Evolutionary conservation across 64 coral and sea anemone genomes (phyloP).

Genomic region (Dendronephthya gigantea): DNA sequence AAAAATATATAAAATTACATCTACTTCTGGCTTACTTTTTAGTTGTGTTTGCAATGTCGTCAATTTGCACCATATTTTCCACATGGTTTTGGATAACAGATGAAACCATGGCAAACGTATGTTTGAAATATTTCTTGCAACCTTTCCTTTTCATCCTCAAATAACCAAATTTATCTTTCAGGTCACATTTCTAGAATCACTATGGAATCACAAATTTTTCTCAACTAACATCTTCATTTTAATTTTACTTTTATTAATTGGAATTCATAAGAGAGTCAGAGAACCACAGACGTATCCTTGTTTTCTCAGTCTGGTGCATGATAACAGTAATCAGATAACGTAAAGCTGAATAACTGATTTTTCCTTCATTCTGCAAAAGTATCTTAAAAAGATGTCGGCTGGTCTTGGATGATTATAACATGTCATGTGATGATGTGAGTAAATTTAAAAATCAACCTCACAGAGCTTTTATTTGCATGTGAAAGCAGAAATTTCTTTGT

Average conservation of each 20-base stretch:
- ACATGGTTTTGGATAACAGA: slow-evolving; percentile 14
- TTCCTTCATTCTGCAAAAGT: slow-evolving; percentile 50
- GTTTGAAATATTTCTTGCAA: neutral
- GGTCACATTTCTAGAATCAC: slow-evolving; percentile 61
- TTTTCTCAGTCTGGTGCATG: neutral
- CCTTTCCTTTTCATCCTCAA: neutral
- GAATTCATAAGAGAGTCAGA: slow-evolving; percentile 87
- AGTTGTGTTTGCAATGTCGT: slow-evolving; percentile 1
- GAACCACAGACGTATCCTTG: slow-evolving; percentile 99
- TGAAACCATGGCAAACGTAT: neutral
- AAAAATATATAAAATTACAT: too few relatives aligned
- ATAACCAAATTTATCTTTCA: slow-evolving; percentile 25
- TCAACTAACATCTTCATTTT: slow-evolving; percentile 68
- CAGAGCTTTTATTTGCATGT: neutral
- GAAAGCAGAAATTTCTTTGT: neutral
- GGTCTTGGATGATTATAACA: slow-evolving; percentile 93
- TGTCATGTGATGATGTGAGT: slow-evolving; percentile 99
- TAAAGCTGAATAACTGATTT: neutral
- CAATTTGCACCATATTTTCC: neutral
- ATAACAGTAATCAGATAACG: neutral
- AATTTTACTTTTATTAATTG: slow-evolving; percentile 63
- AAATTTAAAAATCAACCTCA: neutral
- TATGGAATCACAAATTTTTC: slow-evolving; percentile 93
- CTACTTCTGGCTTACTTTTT: neutral
- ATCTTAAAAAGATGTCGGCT: slow-evolving; percentile 84